Evolutionary conservation across 2,797 vertebrate species (phyloP), one percentile per base, ranked within the genome.

Genomic region (Sebastes miniatus): DNA sequence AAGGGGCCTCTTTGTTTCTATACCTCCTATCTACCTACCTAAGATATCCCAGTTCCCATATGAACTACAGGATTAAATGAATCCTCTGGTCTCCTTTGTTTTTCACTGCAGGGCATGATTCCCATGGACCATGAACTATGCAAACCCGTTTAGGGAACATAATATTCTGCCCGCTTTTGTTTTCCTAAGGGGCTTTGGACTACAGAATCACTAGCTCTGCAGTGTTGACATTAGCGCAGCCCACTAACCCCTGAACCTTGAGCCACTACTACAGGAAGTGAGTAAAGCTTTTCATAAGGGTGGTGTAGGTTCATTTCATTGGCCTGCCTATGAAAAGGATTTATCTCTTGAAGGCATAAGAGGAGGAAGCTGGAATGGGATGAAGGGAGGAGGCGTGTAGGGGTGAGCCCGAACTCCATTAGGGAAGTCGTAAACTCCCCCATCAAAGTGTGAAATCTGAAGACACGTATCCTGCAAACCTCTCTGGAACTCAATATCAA

Each of bases 211-310:
- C 90, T 79, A 72, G 88, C 85, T 87, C 73, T 79, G 89, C 81
- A 69, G 69, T 90, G 88, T 92, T 93, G 91, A 93, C 92, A 85
- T 89, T 84, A 90, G 83, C 77, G 39, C 90, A 89, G 92, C 90
- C 89, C 87, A 85, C 89, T 93, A 83, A 88, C 86, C 90, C 83
- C 87, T 88, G 78, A 91, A 89, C 91, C 79, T 75, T 83, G 81
- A 90, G 88, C 83, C 88, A 92, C 92, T 91, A 92, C 84, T 84
- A 92, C 94, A 95, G 93, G 91, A 95, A 94, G 93, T 86, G 78
- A 94, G 91, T 76, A 85, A 89, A 93, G 85, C 85, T 80, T 84
- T 92, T 94, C 88, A 89, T 87, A 86, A 89, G 88, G 88, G 90
- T 76, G 86, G 87, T 61, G 76, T 69, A 80, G 89, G 88, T 91